Conservation (phyloP, 1,140 invertebrate genomes). For the Drosophila bipectinata region DNA sequence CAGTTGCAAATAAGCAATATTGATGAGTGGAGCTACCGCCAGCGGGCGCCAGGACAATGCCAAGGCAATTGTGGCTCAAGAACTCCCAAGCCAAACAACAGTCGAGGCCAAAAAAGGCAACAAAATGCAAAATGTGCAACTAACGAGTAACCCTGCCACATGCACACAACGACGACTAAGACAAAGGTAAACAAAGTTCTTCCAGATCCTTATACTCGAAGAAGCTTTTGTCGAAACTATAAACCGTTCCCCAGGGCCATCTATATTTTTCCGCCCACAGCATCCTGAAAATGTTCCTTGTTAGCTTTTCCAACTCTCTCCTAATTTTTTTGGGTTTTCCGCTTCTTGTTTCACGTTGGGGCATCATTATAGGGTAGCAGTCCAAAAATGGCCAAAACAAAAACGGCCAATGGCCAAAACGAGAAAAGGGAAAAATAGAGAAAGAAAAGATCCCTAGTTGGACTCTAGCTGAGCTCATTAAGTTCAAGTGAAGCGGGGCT, state of each 20-base stretch:
- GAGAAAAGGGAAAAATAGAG: background rate
- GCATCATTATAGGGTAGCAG: constrained; percentile 41
- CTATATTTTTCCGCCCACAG: constrained; percentile 7
- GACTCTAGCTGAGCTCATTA: constrained; percentile 41
- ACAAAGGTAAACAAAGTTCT: constrained; percentile 46
- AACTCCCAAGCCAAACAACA: constrained; percentile 40
- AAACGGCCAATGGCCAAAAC: constrained; percentile 2
- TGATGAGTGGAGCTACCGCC: constrained; percentile 64
- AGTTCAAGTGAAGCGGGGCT: constrained; percentile 34
- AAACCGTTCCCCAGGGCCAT: constrained; percentile 16
- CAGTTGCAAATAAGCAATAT: constrained; percentile 76
- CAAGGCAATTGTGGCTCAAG: constrained; percentile 20
- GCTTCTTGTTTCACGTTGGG: constrained; percentile 28
- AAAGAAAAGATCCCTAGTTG: constrained; percentile 6
- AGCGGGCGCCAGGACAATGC: constrained; percentile 51
- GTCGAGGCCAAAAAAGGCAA: constrained; percentile 46
- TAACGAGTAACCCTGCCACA: constrained; percentile 53
- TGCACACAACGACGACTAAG: constrained; percentile 18
- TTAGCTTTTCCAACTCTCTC: constrained; percentile 13
- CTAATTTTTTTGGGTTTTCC: constrained; percentile 33
- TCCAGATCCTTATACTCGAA: constrained; percentile 15
- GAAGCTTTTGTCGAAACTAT: constrained; percentile 46
- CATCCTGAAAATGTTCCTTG: constrained; percentile 15
- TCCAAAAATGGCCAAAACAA: constrained; percentile 33
- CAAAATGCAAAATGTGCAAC: constrained; percentile 63